Evolutionary conservation across 1,140 invertebrate species (phyloP).

Genomic region (Drosophila gunungcola): DNA sequence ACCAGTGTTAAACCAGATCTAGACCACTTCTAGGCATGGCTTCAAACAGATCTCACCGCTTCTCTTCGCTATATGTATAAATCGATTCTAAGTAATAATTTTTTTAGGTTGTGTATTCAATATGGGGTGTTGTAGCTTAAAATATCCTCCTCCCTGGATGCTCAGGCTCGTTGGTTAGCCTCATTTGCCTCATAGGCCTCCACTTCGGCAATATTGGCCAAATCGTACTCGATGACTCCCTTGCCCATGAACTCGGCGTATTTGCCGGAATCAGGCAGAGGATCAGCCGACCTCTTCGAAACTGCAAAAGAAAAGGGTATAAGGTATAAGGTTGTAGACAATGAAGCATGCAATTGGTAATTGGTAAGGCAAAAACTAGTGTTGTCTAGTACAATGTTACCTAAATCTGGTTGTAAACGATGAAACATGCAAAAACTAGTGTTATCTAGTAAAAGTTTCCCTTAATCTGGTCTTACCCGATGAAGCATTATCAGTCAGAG

Average conservation of each 20-base stretch:
- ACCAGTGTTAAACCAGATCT: conserved; percentile 22
- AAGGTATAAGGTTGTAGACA: too few relatives aligned
- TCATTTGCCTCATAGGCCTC: conserved; percentile 74
- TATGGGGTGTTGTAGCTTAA: conserved; percentile 56
- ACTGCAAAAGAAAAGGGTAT: conserved; percentile 86
- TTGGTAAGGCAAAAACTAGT: too few relatives aligned
- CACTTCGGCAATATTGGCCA: conserved; percentile 88
- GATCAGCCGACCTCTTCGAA: conserved; percentile 88
- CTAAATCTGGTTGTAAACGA: too few relatives aligned
- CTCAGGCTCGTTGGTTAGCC: conserved; percentile 31
- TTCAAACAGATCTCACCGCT: conserved; percentile 23
- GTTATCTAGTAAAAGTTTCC: too few relatives aligned
- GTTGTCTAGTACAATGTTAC: too few relatives aligned
- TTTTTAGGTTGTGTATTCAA: conserved; percentile 42
- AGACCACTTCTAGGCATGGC: conserved; percentile 19
- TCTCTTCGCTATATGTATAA: conserved; percentile 59
- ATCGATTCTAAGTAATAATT: conserved; percentile 63
- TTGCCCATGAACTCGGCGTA: conserved; percentile 92
- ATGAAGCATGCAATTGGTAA: too few relatives aligned
- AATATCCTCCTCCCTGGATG: conserved; percentile 42
- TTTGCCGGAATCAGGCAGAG: conserved; percentile 85
- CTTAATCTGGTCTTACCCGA: too few relatives aligned
- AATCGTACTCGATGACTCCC: conserved; percentile 89
- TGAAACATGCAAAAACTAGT: too few relatives aligned
- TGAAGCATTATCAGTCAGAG: too few relatives aligned